Conservation (phyloP, 2,888 invertebrate genomes). For the Sesia apiformis region DNA sequence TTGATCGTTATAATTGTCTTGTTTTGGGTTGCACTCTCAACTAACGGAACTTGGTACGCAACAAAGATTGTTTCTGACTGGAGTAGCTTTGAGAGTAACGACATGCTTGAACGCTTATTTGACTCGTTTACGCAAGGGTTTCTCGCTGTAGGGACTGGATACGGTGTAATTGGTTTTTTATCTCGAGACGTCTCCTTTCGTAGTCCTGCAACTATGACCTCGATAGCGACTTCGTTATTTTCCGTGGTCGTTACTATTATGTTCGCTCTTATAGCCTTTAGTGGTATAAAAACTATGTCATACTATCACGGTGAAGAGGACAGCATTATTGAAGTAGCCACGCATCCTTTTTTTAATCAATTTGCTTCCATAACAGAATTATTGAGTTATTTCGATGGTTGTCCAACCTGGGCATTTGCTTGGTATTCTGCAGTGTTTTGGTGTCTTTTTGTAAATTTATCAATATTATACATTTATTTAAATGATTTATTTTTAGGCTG, state of each 20-base stretch:
- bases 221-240: conserved; percentile 38
- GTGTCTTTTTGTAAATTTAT: conserved; percentile 40
- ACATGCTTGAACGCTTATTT: conserved; percentile 10
- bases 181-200: conserved; percentile 46
- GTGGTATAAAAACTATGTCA: conserved; percentile 53
- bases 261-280: conserved; percentile 38
- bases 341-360: conserved; percentile 30
- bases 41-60: conserved; percentile 50
- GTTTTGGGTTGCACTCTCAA: conserved; percentile 43
- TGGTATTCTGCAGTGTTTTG: conserved; percentile 46
- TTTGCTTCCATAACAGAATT: conserved; percentile 51
- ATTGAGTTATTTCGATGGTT: conserved; percentile 42
- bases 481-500: conserved; percentile 24
- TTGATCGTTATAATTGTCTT: conserved; percentile 31
- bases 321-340: conserved; percentile 43
- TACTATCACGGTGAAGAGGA: conserved; percentile 57
- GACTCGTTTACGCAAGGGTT: conserved; percentile 31
- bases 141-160: conserved; percentile 42
- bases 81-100: conserved; percentile 20
- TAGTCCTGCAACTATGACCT: conserved; percentile 55
- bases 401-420: conserved; percentile 40
- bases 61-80: conserved; percentile 28
- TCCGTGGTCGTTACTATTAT: conserved; percentile 31
- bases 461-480: conserved; percentile 41
- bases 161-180: conserved; percentile 42